Base-by-base conservation (phyloP, 2,113 vertebrate genomes). In the Menura novaehollandiae region DNA sequence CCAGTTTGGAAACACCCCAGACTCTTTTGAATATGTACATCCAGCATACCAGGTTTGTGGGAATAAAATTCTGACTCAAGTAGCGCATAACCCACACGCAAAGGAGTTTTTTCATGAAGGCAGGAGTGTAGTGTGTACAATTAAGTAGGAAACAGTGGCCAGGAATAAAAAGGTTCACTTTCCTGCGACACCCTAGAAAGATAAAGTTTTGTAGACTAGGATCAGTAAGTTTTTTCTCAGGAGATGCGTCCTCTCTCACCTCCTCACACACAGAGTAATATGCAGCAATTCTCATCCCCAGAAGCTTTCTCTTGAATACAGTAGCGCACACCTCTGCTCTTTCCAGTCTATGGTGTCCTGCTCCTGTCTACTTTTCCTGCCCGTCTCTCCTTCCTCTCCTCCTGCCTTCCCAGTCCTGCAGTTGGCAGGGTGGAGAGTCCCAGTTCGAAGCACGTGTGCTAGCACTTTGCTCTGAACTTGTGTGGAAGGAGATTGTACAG, bases 261-360 rank as follows among this genome's bases (percentile, higher is more conserved):
- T 78, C n/a, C 26, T 22, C 41, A 58, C 7, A 13, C 18, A 14
- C 8, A n/a, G 17, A 43, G 30, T 24, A n/a, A 62, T 14, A 21
- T 10, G 11, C 39, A 77, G 37, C 17, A 43, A 5, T 47, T 46
- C 35, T 47, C 30, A 46, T 24, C 20, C 49, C 33, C 30, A 76
- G 58, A 67, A 80, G 20, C 23, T 85, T 75, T 76, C 23, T 51
- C 35, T 69, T 59, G 18, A 35, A 62, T 3, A 4, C 0, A 0
- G 22, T 15, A 64, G n/a, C 0, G 0, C 7, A 21, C 0, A 19
- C 18, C 43, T 92, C 41, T 71, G n/a, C 39, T 43, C 66, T 56
- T 81, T 32, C 23, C 59, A 55, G 28, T 15, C 47, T 67, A 11
- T 56, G 58, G 47, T 91, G 43, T n/a, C 32, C 30, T 69, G 23